These are phyloP conservation scores for Microcebus ravelobensis DNA, from an alignment of 2,113 vertebrate species.

Conservation along the genomic window DNA sequence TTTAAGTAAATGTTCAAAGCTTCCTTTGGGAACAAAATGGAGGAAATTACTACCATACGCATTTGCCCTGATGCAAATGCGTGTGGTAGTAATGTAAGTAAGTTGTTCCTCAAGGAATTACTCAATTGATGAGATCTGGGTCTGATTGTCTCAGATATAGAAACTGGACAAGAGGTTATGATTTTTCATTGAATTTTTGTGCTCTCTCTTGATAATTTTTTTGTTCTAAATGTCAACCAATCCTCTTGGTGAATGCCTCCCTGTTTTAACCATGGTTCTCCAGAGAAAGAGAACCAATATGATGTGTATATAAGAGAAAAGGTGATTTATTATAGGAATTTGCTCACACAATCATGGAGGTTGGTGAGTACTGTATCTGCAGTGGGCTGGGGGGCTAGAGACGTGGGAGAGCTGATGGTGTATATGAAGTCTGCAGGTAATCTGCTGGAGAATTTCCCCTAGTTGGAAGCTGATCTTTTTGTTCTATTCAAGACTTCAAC, in stretches of 20 bases:
- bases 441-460: not conserved
- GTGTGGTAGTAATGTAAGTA: not conserved
- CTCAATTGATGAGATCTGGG: not conserved
- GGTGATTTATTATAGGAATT: not conserved
- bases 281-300: not conserved
- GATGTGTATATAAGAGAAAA: not conserved
- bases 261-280: not conserved
- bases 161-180: not conserved
- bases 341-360: not conserved
- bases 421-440: not conserved
- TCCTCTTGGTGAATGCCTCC: not conserved
- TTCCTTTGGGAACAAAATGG: not conserved
- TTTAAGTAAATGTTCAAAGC: not conserved
- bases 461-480: not conserved
- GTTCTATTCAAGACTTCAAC: not conserved
- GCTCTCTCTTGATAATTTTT: not conserved
- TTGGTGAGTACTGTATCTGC: not conserved
- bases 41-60: not conserved
- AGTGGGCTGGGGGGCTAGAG: not conserved
- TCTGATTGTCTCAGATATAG: not conserved
- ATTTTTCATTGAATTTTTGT: not conserved
- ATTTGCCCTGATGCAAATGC: not conserved
- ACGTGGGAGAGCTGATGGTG: rapidly evolving
- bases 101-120: not conserved
- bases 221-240: not conserved